Evolutionary conservation across 2,113 vertebrate species (phyloP).

Genomic region (Ophiodon elongatus): DNA sequence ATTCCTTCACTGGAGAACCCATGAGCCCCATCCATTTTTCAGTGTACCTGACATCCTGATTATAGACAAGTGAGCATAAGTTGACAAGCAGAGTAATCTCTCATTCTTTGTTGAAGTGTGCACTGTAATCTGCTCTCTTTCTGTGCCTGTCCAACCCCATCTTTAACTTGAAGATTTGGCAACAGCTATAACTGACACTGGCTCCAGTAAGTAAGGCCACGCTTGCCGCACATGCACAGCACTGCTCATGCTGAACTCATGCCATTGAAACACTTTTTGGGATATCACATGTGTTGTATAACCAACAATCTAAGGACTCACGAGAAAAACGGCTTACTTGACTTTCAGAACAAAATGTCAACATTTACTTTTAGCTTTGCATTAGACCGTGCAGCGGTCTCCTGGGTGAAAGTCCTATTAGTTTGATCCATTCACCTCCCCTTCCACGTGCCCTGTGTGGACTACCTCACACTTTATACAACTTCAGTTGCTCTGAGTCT

Average conservation of each 20-base stretch:
- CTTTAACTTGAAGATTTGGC: slow-evolving; percentile 29
- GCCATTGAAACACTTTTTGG: not conserved
- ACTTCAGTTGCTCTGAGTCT: not conserved
- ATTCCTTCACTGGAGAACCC: slow-evolving; percentile 38
- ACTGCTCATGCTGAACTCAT: not conserved
- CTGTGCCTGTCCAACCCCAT: not conserved
- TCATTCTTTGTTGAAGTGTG: slow-evolving; percentile 20
- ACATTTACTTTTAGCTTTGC: not conserved
- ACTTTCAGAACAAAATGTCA: not conserved
- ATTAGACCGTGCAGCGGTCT: not conserved
- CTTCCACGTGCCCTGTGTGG: not conserved
- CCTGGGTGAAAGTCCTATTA: not conserved
- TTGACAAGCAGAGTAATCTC: slow-evolving; percentile 37
- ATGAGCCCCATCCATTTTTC: slow-evolving; percentile 37
- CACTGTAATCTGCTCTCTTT: slow-evolving; percentile 14
- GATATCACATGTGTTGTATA: not conserved
- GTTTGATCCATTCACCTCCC: not conserved
- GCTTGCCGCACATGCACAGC: too few species aligned
- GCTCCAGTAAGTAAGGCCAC: not conserved
- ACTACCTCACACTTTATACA: not conserved
- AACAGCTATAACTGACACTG: slow-evolving; percentile 13
- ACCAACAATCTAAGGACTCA: not conserved
- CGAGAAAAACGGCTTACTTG: not conserved
- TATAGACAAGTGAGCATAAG: slow-evolving; percentile 60
- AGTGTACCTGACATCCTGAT: slow-evolving; percentile 67